Base-by-base conservation (phyloP, 2,888 invertebrate species). In the Taphrorychus bicolor region DNA sequence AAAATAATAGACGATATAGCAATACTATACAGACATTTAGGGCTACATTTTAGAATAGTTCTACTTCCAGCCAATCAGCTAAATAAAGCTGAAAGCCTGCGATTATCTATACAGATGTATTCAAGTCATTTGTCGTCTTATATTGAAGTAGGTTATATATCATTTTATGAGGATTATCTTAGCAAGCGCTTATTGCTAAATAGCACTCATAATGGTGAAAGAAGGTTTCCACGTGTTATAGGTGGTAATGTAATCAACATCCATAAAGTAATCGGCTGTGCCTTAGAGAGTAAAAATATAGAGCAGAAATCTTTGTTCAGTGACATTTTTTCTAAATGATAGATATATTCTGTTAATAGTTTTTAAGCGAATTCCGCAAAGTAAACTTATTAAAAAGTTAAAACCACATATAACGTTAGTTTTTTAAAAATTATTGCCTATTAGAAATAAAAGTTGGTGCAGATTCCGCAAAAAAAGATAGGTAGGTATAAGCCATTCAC, bases 101-200 rank as follows among this genome's bases (percentile, higher is more conserved):
- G 89, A 70, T 82, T 90, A 0, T 86, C 86, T 2, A 85, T 94
- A 72, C 89, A 94, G 82, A 87, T 94, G 83, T 94, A 87, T 85
- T 93, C 93, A 0, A 85, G 86, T 7, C 84, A 86, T 70, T 78
- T 85, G 11, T 80, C 87, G 32, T 79, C 82, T 9, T 93, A 91
- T 76, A 78, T 93, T 11, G 90, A 91, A 83, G 87, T 94, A 42
- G 94, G 91, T 0, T 85, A 89, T 80, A 77, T 95, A 41, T 91
- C 92, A 17, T 77, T 90, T 49, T 90, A 88, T 75, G 88, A 88
- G 7, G 87, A 89, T 75, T 95, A 88, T 77, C 86, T 94, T 22
- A 91, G 92, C 73, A 92, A 93, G 80, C 85, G 95, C 65, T 83
- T 95, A 49, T 83, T 92, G 75, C 90, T 93, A 70, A 88, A 86